These are phyloP conservation scores for Ennomos erosarius DNA, from an alignment of 2,888 invertebrate genomes.

Conservation along the genomic window DNA sequence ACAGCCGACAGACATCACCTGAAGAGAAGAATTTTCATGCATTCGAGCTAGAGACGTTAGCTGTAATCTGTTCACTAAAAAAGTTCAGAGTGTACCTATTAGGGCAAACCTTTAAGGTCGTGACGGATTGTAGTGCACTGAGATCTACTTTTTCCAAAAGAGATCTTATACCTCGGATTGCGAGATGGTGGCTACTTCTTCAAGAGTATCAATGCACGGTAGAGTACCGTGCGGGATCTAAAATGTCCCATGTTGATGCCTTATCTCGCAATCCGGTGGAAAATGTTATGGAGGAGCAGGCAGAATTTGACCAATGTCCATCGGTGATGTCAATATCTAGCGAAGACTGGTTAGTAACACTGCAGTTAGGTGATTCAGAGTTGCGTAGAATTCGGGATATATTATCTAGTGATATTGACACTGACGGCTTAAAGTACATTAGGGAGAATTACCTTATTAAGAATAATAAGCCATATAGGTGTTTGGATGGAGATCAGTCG, in stretches of 20 bases:
- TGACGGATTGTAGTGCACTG: conserved; percentile 9
- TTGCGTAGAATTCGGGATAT: neutral
- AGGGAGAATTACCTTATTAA: conserved; percentile 1
- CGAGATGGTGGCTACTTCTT: conserved; percentile 6
- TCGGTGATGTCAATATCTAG: neutral
- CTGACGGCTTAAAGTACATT: neutral
- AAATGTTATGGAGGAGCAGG: too few relatives aligned
- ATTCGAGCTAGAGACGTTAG: conserved; percentile 1
- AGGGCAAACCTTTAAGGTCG: neutral
- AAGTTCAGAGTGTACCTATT: neutral
- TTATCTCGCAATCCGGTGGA: conserved; percentile 2
- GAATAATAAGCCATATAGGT: neutral
- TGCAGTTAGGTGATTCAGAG: conserved; percentile 1
- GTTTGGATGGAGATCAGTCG: neutral
- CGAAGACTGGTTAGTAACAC: conserved; percentile 2
- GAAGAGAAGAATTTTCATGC: conserved; percentile 2
- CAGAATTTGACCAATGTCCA: neutral
- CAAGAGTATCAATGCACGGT: conserved; percentile 5
- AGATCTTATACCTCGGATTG: conserved; percentile 9
- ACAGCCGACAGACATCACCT: conserved; percentile 1
- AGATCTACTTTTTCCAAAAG: conserved; percentile 1
- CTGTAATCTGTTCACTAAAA: neutral
- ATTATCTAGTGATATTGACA: neutral
- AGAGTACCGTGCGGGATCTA: conserved; percentile 1
- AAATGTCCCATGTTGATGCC: conserved; percentile 7